Conservation (phyloP, 2,797 vertebrate species). For the Notolepis coatsorum region DNA sequence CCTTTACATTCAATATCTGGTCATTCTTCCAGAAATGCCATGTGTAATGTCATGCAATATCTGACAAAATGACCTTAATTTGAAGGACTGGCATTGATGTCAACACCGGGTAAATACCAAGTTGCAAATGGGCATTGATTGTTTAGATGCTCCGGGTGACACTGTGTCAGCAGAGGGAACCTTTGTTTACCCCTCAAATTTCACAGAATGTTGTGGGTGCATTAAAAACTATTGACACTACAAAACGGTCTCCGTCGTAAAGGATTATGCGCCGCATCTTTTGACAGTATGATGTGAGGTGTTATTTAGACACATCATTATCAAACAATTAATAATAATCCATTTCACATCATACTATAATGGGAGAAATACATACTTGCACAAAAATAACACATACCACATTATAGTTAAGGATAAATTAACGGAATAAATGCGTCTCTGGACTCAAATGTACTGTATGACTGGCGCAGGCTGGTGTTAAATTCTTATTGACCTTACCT, state of each 20-base stretch:
- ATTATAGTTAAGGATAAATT: not conserved
- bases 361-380: constrained; percentile 26
- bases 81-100: constrained; percentile 82
- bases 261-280: too few relatives aligned
- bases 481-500: not conserved
- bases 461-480: not conserved
- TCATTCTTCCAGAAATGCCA: constrained; percentile 75
- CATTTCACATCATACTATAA: not conserved
- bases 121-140: constrained; percentile 89
- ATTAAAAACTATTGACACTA: constrained; percentile 73
- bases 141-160: constrained; percentile 86
- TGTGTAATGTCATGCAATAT: constrained; percentile 81
- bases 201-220: constrained; percentile 81
- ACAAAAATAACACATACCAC: constrained; percentile 42
- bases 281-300: not conserved
- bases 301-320: not conserved
- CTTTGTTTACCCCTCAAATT: constrained; percentile 87
- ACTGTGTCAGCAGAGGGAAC: constrained; percentile 78
- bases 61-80: constrained; percentile 85
- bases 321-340: not conserved
- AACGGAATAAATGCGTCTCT: not conserved
- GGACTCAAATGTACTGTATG: not conserved
- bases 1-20: constrained; percentile 67
- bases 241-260: constrained; percentile 21
- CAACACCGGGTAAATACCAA: constrained; percentile 89